Conservation (phyloP, 2,113 vertebrate species). For the Sciurus niger region DNA sequence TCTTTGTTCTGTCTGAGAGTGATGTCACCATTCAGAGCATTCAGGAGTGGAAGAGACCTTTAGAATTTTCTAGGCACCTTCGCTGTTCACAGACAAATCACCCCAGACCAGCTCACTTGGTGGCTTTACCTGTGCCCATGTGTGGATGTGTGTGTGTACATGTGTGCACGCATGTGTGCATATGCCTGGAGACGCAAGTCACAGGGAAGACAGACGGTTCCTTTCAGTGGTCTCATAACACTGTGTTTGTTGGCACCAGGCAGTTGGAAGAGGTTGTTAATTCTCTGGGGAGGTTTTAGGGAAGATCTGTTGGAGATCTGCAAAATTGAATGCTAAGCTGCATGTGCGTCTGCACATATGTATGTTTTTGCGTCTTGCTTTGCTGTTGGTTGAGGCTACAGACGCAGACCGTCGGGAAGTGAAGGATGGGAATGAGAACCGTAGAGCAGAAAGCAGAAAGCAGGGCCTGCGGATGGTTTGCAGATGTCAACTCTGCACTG, state of each 20-base stretch:
- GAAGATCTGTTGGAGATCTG: background rate
- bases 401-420: background rate
- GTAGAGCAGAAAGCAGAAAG: background rate
- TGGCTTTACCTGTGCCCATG: background rate
- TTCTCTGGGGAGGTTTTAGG: background rate
- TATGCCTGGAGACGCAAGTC: background rate
- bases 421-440: background rate
- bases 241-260: background rate
- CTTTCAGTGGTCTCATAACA: background rate
- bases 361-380: background rate
- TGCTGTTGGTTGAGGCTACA: background rate
- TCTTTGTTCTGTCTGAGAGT: background rate
- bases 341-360: fast-evolving
- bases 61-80: background rate
- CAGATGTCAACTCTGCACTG: background rate
- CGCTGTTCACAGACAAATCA: background rate
- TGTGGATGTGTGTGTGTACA: background rate
- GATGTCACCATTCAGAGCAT: background rate
- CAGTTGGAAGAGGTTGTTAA: conserved; percentile 33
- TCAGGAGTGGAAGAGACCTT: background rate
- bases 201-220: background rate
- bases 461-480: background rate
- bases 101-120: background rate
- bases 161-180: background rate
- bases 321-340: background rate